Conservation (phyloP, 2,888 invertebrate genomes). For the Drosophila sordidapex region DNA sequence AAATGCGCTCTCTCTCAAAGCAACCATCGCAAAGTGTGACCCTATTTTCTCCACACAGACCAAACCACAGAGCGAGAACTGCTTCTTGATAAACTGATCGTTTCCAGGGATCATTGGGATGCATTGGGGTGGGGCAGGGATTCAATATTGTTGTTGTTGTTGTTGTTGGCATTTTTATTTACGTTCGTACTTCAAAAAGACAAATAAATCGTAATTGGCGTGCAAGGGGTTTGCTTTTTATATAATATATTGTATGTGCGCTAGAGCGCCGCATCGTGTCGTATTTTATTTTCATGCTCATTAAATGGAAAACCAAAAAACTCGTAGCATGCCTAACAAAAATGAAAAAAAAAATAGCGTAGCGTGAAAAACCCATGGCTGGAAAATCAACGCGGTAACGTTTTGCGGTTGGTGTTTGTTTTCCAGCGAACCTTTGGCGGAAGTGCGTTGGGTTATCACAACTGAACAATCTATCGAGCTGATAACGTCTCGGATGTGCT, state of each 20-base stretch:
- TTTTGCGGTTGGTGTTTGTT: constrained; percentile 58
- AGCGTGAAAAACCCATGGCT: constrained; percentile 23
- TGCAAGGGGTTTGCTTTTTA: constrained; percentile 63
- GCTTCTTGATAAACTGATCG: constrained; percentile 59
- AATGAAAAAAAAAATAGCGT: constrained; percentile 14
- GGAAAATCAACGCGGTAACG: constrained; percentile 42
- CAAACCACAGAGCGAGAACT: constrained; percentile 46
- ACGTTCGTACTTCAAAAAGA: constrained; percentile 68
- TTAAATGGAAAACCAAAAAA: constrained; percentile 55
- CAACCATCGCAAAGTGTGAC: constrained; percentile 56
- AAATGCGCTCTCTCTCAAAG: constrained; percentile 52
- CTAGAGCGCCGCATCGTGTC: constrained; percentile 39
- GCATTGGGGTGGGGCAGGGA: constrained; percentile 22
- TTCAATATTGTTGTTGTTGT: constrained; percentile 11
- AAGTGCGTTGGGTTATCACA: constrained; percentile 58
- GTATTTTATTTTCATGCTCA: constrained; percentile 58
- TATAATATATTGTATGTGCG: constrained; percentile 25
- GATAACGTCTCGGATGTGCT: constrained; percentile 31
- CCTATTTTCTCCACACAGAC: constrained; percentile 27
- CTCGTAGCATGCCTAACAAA: constrained; percentile 32
- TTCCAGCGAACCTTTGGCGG: constrained; percentile 38
- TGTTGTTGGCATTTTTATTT: constrained; percentile 52
- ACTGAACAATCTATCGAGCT: constrained; percentile 43
- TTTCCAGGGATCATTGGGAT: constrained; percentile 32
- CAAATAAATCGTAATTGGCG: constrained; percentile 81